Conservation (phyloP, 1,140 invertebrate species). For the Drosophila orosa region DNA sequence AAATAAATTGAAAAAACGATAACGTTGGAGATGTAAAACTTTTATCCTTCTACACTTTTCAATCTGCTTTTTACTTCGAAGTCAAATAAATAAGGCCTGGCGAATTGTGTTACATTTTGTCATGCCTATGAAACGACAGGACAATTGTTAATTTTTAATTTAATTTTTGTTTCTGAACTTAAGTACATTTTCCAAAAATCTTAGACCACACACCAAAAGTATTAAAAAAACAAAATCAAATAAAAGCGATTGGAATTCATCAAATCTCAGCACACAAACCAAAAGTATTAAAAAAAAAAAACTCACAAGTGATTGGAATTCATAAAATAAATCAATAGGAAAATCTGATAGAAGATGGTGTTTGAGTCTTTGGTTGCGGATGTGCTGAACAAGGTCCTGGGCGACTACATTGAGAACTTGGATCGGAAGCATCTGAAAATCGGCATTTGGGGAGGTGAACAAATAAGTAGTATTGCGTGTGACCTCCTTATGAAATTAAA, state of each 20-base stretch:
- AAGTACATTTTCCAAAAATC: conserved; percentile 53
- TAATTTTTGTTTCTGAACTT: conserved; percentile 53
- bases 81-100: conserved; percentile 34
- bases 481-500: conserved; percentile 1
- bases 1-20: too few species aligned
- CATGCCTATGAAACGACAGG: too few species aligned
- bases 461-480: too few species aligned
- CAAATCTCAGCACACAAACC: too few species aligned
- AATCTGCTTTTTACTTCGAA: conserved; percentile 36
- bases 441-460: conserved; percentile 98
- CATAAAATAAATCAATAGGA: conserved; percentile 70
- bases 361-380: conserved; percentile 97
- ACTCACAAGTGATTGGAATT: conserved; percentile 22
- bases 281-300: too few species aligned
- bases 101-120: conserved; percentile 19
- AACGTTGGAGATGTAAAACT: too few species aligned
- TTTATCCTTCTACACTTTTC: too few species aligned
- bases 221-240: conserved; percentile 19
- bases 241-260: too few species aligned
- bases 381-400: conserved; percentile 95
- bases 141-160: too few species aligned
- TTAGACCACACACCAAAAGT: conserved; percentile 33
- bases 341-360: conserved; percentile 90
- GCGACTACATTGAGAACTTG: conserved; percentile 98
- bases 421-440: conserved; percentile 96